Evolutionary conservation across 2,113 vertebrate genomes (phyloP), one percentile per base, ranked within the genome.

Genomic region (Ictalurus punctatus): DNA sequence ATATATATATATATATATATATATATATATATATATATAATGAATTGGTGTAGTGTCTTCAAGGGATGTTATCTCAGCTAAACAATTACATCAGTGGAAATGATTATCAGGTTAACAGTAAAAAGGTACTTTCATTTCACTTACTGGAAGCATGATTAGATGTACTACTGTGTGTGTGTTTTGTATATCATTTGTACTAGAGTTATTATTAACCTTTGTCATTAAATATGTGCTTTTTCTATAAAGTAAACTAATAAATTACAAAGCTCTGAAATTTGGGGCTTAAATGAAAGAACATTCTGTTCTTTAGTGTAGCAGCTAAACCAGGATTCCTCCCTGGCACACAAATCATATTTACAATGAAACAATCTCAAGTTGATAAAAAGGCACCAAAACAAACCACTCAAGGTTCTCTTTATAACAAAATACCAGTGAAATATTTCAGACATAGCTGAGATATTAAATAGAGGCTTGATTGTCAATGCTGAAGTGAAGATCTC

Each of bases 401-500:
- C 40, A 44, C 3, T 4, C 40, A 44, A 44, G 40, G 40, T 44
- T 44, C 40, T 44, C 40, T 44, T 44, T 44, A 44, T 44, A 44
- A 44, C 40, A 44, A 44, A 44, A 67, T 34, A n/a, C 27, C 58
- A 76, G 56, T 25, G 17, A 88, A 48, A 27, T 59, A 58, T 30
- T 58, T 37, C 63, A 84, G 37, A 12, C 56, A 78, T 79, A 63
- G 40, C 58, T 9, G 25, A 44, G 34, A 76, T 40, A 76, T 40
- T 74, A 58, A 73, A 79, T 48, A 44, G 30, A 87, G 2, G 48
- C 44, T 58, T 52, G 12, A 23, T 37, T 48, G 44, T 13, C 54
- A 58, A 25, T 37, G 76, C 19, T 40, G 30, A 86, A 87, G 48
- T 84, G 58, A 83, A 76, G 56, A n/a, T 40, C 56, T 83, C 65